Conservation (phyloP, 2,888 invertebrate species). For the Griposia aprilina region DNA sequence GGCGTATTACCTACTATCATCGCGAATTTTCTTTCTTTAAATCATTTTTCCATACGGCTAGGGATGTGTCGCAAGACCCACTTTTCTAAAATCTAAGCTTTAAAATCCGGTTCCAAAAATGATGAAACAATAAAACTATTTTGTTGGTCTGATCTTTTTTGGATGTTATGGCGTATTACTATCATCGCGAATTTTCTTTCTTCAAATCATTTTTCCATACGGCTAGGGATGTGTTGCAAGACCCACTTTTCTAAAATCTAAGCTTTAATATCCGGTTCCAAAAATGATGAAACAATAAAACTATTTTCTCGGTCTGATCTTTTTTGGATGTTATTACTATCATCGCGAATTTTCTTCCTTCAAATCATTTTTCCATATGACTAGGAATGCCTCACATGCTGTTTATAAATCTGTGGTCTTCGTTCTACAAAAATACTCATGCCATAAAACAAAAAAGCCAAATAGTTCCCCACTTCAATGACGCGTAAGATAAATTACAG, state of each 20-base stretch:
- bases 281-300: too few relatives aligned
- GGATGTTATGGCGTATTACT: too few relatives aligned
- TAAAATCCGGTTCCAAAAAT: too few relatives aligned
- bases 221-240: background rate
- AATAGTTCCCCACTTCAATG: background rate
- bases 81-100: background rate
- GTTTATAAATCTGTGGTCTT: too few relatives aligned
- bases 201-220: too few relatives aligned
- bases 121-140: too few relatives aligned
- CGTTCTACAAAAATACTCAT: background rate
- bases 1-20: background rate
- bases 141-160: too few relatives aligned
- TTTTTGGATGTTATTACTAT: too few relatives aligned
- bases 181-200: background rate
- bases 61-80: background rate
- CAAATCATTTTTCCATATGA: too few relatives aligned
- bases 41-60: background rate
- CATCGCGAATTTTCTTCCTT: background rate
- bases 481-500: constrained; percentile 21
- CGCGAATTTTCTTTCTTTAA: background rate
- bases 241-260: background rate
- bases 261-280: too few relatives aligned
- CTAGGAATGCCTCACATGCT: background rate
- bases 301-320: too few relatives aligned
- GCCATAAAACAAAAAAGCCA: background rate